Evolutionary conservation across 2,113 vertebrate genomes (phyloP).

Genomic region (Phaetusa simplex): DNA sequence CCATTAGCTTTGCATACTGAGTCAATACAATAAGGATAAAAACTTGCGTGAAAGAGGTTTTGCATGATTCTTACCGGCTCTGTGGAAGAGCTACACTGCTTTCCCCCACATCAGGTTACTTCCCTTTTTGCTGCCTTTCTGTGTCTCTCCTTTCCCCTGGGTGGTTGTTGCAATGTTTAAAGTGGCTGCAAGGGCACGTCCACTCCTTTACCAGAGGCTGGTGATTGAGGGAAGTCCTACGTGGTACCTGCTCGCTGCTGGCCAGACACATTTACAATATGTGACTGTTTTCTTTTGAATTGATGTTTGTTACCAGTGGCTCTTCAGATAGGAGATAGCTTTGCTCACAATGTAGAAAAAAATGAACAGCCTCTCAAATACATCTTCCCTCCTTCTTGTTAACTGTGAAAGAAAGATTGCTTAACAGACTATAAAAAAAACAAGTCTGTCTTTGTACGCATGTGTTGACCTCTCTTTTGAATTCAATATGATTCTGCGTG

Average conservation of each 20-base stretch:
- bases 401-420: background rate
- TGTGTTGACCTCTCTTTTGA: background rate
- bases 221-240: background rate
- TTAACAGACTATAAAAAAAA: background rate
- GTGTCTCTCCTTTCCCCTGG: background rate
- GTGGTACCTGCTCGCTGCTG: background rate
- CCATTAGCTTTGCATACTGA: background rate
- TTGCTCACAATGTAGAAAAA: background rate
- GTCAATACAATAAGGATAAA: background rate
- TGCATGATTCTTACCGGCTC: background rate
- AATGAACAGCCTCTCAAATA: background rate
- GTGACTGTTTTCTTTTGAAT: background rate
- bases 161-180: background rate
- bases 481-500: background rate
- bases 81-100: background rate
- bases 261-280: background rate
- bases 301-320: background rate
- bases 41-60: background rate
- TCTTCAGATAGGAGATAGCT: background rate
- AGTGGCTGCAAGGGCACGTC: background rate
- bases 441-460: background rate
- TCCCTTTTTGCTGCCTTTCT: background rate
- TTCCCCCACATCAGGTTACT: background rate
- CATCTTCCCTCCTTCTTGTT: background rate
- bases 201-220: background rate